Conservation (phyloP, 2,888 invertebrate genomes). For the Serripes groenlandicus region DNA sequence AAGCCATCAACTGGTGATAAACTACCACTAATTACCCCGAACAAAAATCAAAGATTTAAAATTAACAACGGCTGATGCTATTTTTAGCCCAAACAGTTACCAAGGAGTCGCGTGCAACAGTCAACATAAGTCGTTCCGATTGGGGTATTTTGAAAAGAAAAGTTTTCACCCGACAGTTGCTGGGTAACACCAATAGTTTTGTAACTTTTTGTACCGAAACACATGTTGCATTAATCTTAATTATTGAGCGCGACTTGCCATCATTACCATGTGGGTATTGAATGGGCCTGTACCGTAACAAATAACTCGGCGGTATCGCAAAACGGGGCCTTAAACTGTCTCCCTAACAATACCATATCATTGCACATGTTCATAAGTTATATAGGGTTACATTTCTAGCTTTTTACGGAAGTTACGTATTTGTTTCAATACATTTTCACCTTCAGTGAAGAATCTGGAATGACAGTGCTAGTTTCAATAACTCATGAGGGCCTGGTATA, state of each 20-base stretch:
- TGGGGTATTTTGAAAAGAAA: slow-evolving; percentile 14
- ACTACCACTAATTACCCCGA: too few relatives aligned
- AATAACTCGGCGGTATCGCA: too few relatives aligned
- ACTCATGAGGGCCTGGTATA: too few relatives aligned
- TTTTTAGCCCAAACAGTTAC: not conserved
- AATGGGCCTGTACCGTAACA: slow-evolving; percentile 27
- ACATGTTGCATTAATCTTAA: slow-evolving; percentile 29
- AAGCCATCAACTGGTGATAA: too few relatives aligned
- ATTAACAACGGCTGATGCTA: slow-evolving; percentile 18
- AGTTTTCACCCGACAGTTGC: slow-evolving; percentile 19
- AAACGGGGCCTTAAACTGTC: too few relatives aligned
- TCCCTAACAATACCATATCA: too few relatives aligned
- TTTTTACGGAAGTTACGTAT: too few relatives aligned
- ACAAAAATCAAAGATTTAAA: not conserved
- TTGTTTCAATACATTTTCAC: too few relatives aligned
- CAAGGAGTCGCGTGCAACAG: slow-evolving; percentile 24
- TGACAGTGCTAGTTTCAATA: too few relatives aligned
- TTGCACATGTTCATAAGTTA: too few relatives aligned
- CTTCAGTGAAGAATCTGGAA: too few relatives aligned
- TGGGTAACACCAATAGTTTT: slow-evolving; percentile 17
- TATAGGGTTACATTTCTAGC: too few relatives aligned
- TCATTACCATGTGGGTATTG: slow-evolving; percentile 16
- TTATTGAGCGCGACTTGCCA: slow-evolving; percentile 18
- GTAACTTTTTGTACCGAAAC: slow-evolving; percentile 23
- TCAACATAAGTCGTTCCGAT: slow-evolving; percentile 20